A percentile compares a stretch with the other conserved stretches of the same genome.
phyloP scores from a whole-genome alignment of 2,797 vertebrate genomes.

The Phylloscopus collybita region DNA sequence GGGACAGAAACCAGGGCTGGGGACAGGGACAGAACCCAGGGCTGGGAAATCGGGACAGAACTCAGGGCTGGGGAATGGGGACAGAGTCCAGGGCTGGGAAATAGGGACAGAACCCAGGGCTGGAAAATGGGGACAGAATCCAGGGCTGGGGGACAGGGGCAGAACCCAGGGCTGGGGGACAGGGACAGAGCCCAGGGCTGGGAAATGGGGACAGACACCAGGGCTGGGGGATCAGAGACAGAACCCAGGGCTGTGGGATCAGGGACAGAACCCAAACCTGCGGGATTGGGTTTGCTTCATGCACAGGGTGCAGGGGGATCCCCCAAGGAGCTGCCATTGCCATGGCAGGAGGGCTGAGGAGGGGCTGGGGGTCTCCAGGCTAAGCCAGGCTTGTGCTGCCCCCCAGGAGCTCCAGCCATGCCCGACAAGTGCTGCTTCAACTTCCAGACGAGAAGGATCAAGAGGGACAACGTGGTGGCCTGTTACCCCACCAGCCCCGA shows the following conservation, averaged over 20 bases:
- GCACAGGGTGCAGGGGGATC: accelerated
- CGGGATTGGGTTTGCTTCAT: accelerated
- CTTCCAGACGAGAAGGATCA: constrained; percentile 39
- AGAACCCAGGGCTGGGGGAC: not conserved
- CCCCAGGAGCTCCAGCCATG: constrained; percentile 30
- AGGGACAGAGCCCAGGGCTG: not conserved
- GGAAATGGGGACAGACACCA: not conserved
- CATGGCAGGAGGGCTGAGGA: not conserved
- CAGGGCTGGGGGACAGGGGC: too few species aligned
- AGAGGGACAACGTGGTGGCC: constrained; percentile 28
- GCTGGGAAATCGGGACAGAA: not conserved
- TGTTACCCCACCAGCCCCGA: constrained; percentile 55
- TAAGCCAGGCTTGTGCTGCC: not conserved
- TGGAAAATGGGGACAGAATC: too few species aligned
- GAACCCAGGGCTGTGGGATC: not conserved
- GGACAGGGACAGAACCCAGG: not conserved
- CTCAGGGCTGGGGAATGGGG: too few species aligned
- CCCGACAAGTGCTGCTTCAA: constrained; percentile 57
- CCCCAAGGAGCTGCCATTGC: not conserved
- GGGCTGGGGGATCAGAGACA: not conserved
- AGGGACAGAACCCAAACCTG: too few species aligned
- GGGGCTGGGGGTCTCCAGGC: not conserved
- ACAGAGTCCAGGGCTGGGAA: too few species aligned
- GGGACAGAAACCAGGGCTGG: not conserved
- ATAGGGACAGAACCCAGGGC: too few species aligned